Base-by-base conservation (phyloP, 1,140 invertebrate species). In the Lethrus apterus region DNA sequence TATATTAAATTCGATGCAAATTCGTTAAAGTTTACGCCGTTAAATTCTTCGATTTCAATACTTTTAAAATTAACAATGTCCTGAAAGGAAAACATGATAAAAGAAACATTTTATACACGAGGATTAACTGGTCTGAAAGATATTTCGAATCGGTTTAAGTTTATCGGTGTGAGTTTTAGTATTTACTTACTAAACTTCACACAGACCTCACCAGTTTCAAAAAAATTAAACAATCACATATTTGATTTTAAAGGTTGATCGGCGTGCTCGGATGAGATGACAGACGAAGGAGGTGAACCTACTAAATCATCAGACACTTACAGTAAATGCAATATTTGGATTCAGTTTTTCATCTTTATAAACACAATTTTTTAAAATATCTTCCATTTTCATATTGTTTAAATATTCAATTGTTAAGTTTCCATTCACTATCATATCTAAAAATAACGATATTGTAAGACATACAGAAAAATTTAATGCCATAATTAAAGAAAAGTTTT, bases 11-110 rank as follows among this genome's bases (percentile, higher is more conserved):
- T 54, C 2, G 44, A 18, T 5, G 55, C 5, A 23, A 57, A 59
- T 11, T 46, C 19, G n/a, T 61, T 31, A 32, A 63, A 63, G 32
- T 33, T 10, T 0, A 54, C 46, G 9, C 36, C 40, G 42, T 59
- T 58, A 7, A 64, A 48, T 5, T 57, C 56, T 17, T 56, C 21
- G 2, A 64, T 55, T 32, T 55, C 19, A 8, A 65, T 18, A 2
- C 46, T 35, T 21, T 55, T 34, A 46, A 65, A 56, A 15, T 47
- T 35, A 15, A 56, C 48, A 48, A 64, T 34, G 42, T 50, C 50
- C 55, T 58, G 14, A 24, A 55, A 59, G 35, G 20, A 30, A 44
- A 36, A 23, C 41, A 29, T 11, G 17, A 13, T 14, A 17, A 17
- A 7, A 17, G 3, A 36, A 26, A n/a, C n/a, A n/a, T n/a, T n/a